Conservation (phyloP, 2,797 vertebrate species). For the Parauchenoglanis punctatus region DNA sequence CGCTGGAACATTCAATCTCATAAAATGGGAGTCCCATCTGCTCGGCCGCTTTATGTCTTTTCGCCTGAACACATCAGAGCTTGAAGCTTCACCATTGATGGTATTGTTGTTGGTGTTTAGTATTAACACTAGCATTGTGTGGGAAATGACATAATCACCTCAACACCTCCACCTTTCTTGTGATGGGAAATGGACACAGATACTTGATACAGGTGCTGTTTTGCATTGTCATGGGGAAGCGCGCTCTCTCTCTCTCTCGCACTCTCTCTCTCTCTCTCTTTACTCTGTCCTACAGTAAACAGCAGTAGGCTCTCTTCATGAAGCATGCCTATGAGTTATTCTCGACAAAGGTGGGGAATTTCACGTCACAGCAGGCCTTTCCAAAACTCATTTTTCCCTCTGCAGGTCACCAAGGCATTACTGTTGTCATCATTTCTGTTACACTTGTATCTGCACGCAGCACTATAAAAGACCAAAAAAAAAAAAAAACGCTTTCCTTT, state of each 20-base stretch:
- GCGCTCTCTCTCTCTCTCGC: background rate
- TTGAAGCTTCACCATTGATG: background rate
- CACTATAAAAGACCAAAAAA: slow-evolving; percentile 10
- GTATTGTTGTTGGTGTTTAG: background rate
- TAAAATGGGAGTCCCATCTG: background rate
- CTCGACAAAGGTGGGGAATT: slow-evolving; percentile 9
- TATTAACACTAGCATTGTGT: background rate
- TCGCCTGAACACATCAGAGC: background rate
- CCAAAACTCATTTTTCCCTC: slow-evolving; percentile 18
- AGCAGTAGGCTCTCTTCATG: background rate
- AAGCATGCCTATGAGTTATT: slow-evolving; percentile 11
- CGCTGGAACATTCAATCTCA: background rate
- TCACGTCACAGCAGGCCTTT: slow-evolving; percentile 37
- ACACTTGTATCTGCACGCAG: background rate
- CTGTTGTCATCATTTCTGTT: slow-evolving; percentile 29
- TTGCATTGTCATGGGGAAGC: background rate
- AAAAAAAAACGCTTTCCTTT: background rate
- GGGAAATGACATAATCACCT: background rate
- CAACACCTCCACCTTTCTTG: background rate
- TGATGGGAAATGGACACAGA: slow-evolving; percentile 1
- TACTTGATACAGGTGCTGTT: background rate
- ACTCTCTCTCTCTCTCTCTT: background rate
- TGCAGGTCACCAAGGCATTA: slow-evolving; percentile 24
- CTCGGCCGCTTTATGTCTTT: background rate
- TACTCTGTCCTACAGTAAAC: background rate